phyloP scores from a whole-genome alignment of 2,113 vertebrate genomes.

The Willisornis vidua region DNA sequence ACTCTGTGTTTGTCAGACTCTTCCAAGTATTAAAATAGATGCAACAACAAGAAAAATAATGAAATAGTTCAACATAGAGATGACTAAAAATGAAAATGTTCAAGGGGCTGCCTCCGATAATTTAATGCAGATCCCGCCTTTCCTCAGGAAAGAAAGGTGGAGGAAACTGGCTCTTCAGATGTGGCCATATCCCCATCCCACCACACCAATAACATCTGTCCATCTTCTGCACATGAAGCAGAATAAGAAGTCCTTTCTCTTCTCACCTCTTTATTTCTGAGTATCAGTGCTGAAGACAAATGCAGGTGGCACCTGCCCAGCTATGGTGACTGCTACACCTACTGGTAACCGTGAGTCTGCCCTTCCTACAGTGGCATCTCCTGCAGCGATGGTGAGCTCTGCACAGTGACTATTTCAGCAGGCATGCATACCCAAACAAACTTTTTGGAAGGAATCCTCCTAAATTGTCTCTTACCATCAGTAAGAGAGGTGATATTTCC shows the following conservation, averaged over 20 bases:
- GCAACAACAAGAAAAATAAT: background rate
- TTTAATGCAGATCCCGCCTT: background rate
- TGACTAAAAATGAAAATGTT: background rate
- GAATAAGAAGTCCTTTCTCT: background rate
- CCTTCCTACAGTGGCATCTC: background rate
- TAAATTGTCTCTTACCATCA: constrained; percentile 79
- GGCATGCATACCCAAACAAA: background rate
- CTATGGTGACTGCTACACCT: background rate
- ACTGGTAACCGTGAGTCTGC: background rate
- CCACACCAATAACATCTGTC: background rate
- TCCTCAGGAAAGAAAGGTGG: background rate
- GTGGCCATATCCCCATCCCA: background rate
- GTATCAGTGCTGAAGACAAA: background rate
- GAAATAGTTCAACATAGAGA: background rate
- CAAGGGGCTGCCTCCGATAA: background rate
- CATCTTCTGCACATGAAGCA: background rate
- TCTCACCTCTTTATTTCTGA: background rate
- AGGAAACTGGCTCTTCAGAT: background rate
- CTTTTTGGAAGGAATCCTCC: background rate
- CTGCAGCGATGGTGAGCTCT: background rate
- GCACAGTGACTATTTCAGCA: background rate
- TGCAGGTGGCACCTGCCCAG: background rate
- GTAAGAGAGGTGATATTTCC: constrained; percentile 81
- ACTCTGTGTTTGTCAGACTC: background rate
- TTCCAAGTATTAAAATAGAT: background rate